These are phyloP conservation scores for Chorisops tibialis DNA, from an alignment of 2,888 invertebrate species.

Conservation along the genomic window DNA sequence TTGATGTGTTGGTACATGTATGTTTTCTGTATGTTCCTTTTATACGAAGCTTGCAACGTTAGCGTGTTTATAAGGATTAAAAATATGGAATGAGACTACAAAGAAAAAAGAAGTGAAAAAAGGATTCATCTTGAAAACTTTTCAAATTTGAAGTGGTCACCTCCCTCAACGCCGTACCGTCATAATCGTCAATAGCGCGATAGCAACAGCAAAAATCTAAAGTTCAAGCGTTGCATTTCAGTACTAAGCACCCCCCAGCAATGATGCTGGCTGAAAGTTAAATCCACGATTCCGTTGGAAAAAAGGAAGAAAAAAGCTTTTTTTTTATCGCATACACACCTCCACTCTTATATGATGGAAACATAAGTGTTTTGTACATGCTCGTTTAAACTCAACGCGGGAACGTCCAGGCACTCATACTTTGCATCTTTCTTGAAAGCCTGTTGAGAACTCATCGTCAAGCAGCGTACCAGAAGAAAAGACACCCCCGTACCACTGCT, in stretches of 20 bases:
- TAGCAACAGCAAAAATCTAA: too few species aligned
- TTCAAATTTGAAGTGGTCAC: conserved; percentile 32
- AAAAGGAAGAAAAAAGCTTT: conserved; percentile 11
- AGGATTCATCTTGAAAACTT: conserved; percentile 34
- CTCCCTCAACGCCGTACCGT: conserved; percentile 8
- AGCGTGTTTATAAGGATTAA: conserved; percentile 25
- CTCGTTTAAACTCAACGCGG: conserved; percentile 21
- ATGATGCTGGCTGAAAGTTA: conserved; percentile 18
- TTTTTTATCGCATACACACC: conserved; percentile 25
- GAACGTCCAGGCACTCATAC: conserved; percentile 13
- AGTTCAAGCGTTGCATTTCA: too few species aligned
- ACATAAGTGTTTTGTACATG: conserved; percentile 29
- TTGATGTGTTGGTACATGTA: conserved; percentile 28
- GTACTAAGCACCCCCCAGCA: conserved; percentile 3
- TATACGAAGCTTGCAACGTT: conserved; percentile 11
- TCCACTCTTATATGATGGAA: conserved; percentile 13
- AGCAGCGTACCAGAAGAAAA: conserved; percentile 21
- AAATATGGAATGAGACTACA: not conserved
- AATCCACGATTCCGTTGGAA: conserved; percentile 24
- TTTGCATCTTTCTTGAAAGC: conserved; percentile 2
- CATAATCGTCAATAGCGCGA: conserved; percentile 5
- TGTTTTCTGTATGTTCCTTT: conserved; percentile 20
- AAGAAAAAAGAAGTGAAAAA: conserved; percentile 25
- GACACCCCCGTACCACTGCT: conserved; percentile 13
- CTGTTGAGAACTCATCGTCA: conserved; percentile 25